phyloP scores from a whole-genome alignment of 1,140 invertebrate species.

The Druon quercuslanigerum region DNA sequence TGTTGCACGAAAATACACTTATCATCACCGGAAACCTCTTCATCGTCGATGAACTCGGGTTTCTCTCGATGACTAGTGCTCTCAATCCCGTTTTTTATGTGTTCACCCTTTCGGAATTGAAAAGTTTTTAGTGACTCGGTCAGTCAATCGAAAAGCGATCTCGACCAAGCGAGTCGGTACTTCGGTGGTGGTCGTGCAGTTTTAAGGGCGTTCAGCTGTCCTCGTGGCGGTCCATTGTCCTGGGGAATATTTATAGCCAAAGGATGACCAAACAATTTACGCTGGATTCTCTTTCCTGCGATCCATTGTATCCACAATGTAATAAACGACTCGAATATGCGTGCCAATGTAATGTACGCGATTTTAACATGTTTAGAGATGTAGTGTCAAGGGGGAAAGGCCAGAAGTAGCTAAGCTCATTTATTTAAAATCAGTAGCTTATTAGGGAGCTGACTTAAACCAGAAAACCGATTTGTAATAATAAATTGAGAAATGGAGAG shows the following conservation, averaged over 20 bases:
- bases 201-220: conserved; percentile 54
- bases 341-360: conserved; percentile 44
- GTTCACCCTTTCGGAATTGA: conserved; percentile 12
- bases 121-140: conserved; percentile 41
- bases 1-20: too few relatives aligned
- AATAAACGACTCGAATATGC: conserved; percentile 48
- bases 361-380: conserved; percentile 42
- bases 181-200: conserved; percentile 46
- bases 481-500: not conserved
- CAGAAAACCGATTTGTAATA: not conserved
- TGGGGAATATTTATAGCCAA: conserved; percentile 52
- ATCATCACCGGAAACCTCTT: not conserved
- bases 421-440: conserved; percentile 21
- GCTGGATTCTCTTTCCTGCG: conserved; percentile 42
- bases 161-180: conserved; percentile 51
- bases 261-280: conserved; percentile 58
- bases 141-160: conserved; percentile 58
- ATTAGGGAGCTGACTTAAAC: not conserved
- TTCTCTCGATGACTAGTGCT: conserved; percentile 3
- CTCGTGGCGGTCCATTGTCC: conserved; percentile 49
- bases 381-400: conserved; percentile 7
- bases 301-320: conserved; percentile 41
- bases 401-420: not conserved
- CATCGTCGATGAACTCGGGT: not conserved
- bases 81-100: not conserved